Evolutionary conservation across 2,888 invertebrate species (phyloP).

Genomic region (Ichneumoninae sp.): DNA sequence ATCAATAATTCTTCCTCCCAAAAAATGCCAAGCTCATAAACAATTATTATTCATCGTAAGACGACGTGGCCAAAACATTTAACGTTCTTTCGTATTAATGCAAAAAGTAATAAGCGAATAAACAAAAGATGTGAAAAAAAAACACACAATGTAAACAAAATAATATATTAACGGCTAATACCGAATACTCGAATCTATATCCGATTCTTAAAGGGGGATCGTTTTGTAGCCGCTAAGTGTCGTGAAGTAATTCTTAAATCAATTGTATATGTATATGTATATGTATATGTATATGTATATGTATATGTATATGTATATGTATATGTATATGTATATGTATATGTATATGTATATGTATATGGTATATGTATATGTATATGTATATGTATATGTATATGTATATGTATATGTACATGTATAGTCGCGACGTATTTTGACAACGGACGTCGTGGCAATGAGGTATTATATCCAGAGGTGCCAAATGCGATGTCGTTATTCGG

Average conservation of each 20-base stretch:
- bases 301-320: slow-evolving; percentile 61
- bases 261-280: slow-evolving; percentile 63
- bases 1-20: slow-evolving; percentile 62
- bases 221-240: slow-evolving; percentile 69
- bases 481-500: slow-evolving; percentile 68
- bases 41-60: slow-evolving; percentile 43
- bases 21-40: slow-evolving; percentile 44
- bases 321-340: too few species aligned
- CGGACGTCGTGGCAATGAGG: slow-evolving; percentile 62
- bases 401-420: slow-evolving; percentile 66
- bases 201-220: slow-evolving; percentile 59
- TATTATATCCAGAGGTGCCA: slow-evolving; percentile 73
- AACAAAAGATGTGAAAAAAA: slow-evolving; percentile 34
- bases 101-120: slow-evolving; percentile 21
- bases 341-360: slow-evolving; percentile 61
- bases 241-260: slow-evolving; percentile 64
- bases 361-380: slow-evolving; percentile 4
- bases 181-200: slow-evolving; percentile 63
- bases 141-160: slow-evolving; percentile 58
- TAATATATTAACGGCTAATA: slow-evolving; percentile 65
- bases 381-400: slow-evolving; percentile 37
- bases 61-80: slow-evolving; percentile 27
- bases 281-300: slow-evolving; percentile 48
- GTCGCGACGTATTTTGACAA: slow-evolving; percentile 59
- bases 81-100: slow-evolving; percentile 40